phyloP scores from a whole-genome alignment of 2,888 invertebrate species.

The Drosophila sordidula region DNA sequence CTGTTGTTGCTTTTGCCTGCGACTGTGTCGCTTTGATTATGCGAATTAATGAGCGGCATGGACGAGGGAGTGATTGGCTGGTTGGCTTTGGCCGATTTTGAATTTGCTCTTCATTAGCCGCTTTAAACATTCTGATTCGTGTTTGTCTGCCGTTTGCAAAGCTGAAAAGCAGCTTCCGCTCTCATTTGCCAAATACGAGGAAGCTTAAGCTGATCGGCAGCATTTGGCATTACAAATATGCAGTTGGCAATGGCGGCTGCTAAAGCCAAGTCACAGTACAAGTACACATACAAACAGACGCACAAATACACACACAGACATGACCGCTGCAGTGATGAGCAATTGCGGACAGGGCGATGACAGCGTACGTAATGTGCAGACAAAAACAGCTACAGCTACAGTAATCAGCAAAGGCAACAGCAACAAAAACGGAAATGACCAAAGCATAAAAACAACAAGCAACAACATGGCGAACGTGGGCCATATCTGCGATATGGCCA shows the following conservation, averaged over 20 bases:
- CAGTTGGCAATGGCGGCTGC: slow-evolving; percentile 15
- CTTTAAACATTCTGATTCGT: slow-evolving; percentile 51
- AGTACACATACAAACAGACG: neutral
- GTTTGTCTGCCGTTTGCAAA: slow-evolving; percentile 39
- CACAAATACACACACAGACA: neutral
- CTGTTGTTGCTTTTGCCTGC: slow-evolving; percentile 14
- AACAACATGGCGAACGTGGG: slow-evolving; percentile 36
- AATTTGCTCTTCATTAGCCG: slow-evolving; percentile 74
- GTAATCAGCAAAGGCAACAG: slow-evolving; percentile 20
- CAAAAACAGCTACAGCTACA: slow-evolving; percentile 25
- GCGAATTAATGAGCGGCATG: slow-evolving; percentile 70
- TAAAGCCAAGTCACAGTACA: slow-evolving; percentile 13
- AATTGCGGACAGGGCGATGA: slow-evolving; percentile 63
- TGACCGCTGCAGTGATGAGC: slow-evolving; percentile 60
- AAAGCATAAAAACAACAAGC: slow-evolving; percentile 66
- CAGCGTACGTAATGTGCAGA: slow-evolving; percentile 65
- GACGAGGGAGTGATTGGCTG: slow-evolving; percentile 5
- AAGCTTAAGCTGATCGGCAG: slow-evolving; percentile 24
- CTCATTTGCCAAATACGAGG: slow-evolving; percentile 19
- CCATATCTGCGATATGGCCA: slow-evolving; percentile 47
- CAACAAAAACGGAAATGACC: slow-evolving; percentile 75
- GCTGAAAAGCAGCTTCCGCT: slow-evolving; percentile 41
- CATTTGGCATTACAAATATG: slow-evolving; percentile 10
- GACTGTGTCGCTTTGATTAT: slow-evolving; percentile 64
- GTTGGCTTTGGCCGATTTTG: slow-evolving; percentile 34